These are phyloP conservation scores for Aurelia sp. DNA, from an alignment of 30 jellyfish, hydroid and myxozoan species.

Conservation along the genomic window DNA sequence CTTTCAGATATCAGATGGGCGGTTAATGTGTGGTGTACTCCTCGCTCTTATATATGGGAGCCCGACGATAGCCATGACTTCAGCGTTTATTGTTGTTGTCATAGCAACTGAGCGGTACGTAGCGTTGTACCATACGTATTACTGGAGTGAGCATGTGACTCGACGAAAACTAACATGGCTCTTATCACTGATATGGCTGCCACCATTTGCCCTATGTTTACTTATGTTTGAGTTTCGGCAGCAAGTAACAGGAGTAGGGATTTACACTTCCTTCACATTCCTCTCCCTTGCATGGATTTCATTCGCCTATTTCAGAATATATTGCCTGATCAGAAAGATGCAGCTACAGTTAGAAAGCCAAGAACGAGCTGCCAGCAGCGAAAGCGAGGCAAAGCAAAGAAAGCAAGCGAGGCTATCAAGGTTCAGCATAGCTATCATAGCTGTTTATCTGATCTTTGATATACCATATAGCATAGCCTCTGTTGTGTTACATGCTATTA, in stretches of 20 bases:
- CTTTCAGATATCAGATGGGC: not conserved
- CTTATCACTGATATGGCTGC: constrained; percentile 47
- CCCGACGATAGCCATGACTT: constrained; percentile 40
- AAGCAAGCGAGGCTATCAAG: constrained; percentile 61
- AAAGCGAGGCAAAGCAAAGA: constrained; percentile 27
- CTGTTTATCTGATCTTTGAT: constrained; percentile 24
- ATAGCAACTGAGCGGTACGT: constrained; percentile 57
- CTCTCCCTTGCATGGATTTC: constrained; percentile 34
- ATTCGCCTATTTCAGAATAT: constrained; percentile 38
- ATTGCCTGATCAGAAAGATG: constrained; percentile 33
- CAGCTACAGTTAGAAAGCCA: constrained; percentile 25
- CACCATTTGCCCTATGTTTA: constrained; percentile 14
- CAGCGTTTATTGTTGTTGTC: constrained; percentile 52
- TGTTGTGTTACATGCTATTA: constrained; percentile 8
- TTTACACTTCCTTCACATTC: constrained; percentile 25
- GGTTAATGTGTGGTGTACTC: constrained; percentile 22
- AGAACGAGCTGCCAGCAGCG: constrained; percentile 3
- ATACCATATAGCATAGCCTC: constrained; percentile 50
- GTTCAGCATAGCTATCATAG: constrained; percentile 30
- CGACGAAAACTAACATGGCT: constrained; percentile 31
- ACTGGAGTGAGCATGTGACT: constrained; percentile 47
- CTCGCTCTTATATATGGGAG: constrained; percentile 12
- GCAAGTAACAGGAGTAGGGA: constrained; percentile 17
- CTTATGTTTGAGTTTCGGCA: constrained; percentile 30
- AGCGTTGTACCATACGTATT: constrained; percentile 52